Percentiles rank a stretch among this genome's conserved stretches.
phyloP scores from a whole-genome alignment of 2,113 vertebrate genomes.

The Otocyon megalotis region DNA sequence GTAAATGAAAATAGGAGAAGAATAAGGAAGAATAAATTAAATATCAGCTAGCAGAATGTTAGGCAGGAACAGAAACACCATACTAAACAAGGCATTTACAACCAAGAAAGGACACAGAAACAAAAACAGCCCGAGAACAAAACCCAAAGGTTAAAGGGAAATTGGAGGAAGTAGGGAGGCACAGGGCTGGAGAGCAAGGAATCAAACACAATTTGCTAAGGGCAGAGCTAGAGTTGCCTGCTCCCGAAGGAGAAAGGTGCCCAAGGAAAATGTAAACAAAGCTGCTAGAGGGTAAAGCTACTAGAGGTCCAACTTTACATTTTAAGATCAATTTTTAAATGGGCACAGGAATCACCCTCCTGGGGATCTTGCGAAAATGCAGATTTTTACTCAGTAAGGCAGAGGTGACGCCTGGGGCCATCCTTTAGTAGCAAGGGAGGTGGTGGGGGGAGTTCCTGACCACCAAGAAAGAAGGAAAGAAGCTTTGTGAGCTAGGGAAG shows the following conservation, averaged over 20 bases:
- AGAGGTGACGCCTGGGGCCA: neutral
- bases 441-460: fast-evolving
- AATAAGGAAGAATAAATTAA: neutral
- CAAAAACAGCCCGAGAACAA: neutral
- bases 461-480: neutral
- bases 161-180: fast-evolving
- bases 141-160: neutral
- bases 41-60: neutral
- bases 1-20: neutral
- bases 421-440: neutral
- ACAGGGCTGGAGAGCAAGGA: neutral
- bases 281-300: neutral
- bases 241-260: neutral
- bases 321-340: neutral
- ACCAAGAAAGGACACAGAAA: neutral
- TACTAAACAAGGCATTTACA: neutral
- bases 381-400: neutral
- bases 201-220: neutral
- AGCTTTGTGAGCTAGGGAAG: neutral
- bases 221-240: fast-evolving
- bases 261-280: neutral
- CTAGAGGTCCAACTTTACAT: neutral
- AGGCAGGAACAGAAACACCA: neutral
- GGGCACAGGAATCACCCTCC: neutral
- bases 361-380: neutral